Conservation (phyloP, 2,888 invertebrate species). For the Rhodophaea formosa region DNA sequence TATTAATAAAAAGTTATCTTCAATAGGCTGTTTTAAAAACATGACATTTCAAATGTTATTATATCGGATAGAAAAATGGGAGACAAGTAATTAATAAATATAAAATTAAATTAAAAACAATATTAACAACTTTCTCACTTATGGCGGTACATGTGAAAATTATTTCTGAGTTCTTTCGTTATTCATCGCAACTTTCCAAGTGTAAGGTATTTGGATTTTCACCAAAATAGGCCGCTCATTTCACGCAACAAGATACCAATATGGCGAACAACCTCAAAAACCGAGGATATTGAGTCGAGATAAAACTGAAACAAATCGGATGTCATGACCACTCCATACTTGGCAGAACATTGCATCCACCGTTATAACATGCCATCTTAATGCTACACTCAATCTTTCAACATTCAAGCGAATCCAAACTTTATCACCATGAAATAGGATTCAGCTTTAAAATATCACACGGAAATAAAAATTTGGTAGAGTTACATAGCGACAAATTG, state of each 20-base stretch:
- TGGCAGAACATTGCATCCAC: conserved; percentile 49
- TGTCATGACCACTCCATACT: conserved; percentile 64
- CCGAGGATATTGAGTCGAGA: conserved; percentile 39
- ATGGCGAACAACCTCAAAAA: conserved; percentile 20
- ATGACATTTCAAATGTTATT: too few species aligned
- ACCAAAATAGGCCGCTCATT: background rate
- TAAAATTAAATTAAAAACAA: too few species aligned
- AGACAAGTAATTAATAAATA: too few species aligned
- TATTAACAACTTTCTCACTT: too few species aligned
- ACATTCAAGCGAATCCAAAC: conserved; percentile 29
- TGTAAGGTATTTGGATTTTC: background rate
- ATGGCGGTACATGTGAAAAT: background rate
- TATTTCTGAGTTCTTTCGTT: background rate
- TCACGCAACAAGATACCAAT: conserved; percentile 3
- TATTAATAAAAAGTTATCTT: too few species aligned
- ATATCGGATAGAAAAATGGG: too few species aligned
- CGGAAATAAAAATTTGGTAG: conserved; percentile 11
- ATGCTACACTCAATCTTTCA: conserved; percentile 27
- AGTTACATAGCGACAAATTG: conserved; percentile 48
- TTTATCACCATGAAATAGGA: conserved; percentile 29
- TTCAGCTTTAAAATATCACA: conserved; percentile 14
- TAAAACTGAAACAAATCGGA: conserved; percentile 71
- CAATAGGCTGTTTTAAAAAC: too few species aligned
- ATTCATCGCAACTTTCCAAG: background rate
- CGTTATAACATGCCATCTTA: conserved; percentile 53